A percentile compares a stretch with the other conserved stretches of the same genome.
phyloP scores from a whole-genome alignment of 2,888 invertebrate species.

The Melinaea marsaeus region DNA sequence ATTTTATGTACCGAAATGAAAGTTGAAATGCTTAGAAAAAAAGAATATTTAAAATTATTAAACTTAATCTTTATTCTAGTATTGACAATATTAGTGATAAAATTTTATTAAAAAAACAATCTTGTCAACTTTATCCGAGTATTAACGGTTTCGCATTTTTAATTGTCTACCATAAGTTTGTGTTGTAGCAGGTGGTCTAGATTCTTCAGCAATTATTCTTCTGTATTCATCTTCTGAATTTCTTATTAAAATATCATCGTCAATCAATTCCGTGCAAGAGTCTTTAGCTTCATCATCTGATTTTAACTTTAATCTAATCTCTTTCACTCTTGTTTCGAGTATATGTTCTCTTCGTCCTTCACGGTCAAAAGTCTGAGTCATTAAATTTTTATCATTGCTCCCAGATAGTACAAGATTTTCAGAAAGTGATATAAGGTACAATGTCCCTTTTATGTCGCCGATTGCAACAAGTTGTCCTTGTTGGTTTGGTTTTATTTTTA shows the following conservation, averaged over 20 bases:
- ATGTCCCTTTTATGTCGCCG: constrained; percentile 82
- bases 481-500: constrained; percentile 80
- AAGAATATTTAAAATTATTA: too few relatives aligned
- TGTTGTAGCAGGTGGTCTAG: constrained; percentile 31
- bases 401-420: constrained; percentile 80
- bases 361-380: constrained; percentile 86
- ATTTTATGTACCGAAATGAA: too few relatives aligned
- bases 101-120: constrained; percentile 5
- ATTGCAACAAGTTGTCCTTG: constrained; percentile 78
- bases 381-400: constrained; percentile 82
- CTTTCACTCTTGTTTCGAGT: constrained; percentile 88
- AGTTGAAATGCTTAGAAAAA: too few relatives aligned
- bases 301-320: constrained; percentile 80
- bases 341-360: constrained; percentile 92
- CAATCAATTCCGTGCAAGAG: constrained; percentile 27
- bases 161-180: constrained; percentile 13
- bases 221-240: constrained; percentile 65
- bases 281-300: constrained; percentile 55
- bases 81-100: constrained; percentile 13
- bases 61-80: not conserved
- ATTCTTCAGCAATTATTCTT: constrained; percentile 51
- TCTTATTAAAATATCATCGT: constrained; percentile 39
- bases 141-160: constrained; percentile 30
- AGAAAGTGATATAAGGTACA: constrained; percentile 81
- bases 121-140: not conserved